These are phyloP conservation scores for Catamblyrhynchus diadema DNA, from an alignment of 2,797 vertebrate species.

Conservation along the genomic window DNA sequence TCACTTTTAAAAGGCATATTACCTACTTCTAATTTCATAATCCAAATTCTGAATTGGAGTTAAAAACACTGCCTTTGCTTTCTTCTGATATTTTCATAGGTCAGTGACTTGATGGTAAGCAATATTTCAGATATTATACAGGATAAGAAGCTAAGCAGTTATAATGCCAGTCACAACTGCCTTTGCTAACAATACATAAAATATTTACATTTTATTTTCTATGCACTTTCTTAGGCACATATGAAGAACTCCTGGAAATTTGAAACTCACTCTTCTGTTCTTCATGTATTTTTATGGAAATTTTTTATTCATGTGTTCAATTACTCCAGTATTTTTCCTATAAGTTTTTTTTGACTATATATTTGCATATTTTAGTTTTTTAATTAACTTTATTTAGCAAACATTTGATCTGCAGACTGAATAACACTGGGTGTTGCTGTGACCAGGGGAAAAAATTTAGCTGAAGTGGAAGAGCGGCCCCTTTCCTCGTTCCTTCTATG, in stretches of 20 bases:
- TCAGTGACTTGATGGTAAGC: not conserved
- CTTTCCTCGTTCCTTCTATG: rapidly evolving
- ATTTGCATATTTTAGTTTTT: not conserved
- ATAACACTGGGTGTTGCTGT: not conserved
- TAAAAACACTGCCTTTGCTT: not conserved
- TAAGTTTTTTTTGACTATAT: not conserved
- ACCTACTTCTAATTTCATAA: not conserved
- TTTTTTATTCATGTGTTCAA: not conserved
- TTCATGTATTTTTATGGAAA: not conserved
- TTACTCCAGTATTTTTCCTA: not conserved
- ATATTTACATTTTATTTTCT: not conserved
- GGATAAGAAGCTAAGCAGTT: not conserved
- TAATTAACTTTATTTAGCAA: not conserved
- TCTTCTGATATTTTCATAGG: not conserved
- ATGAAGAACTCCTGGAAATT: not conserved
- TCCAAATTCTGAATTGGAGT: not conserved
- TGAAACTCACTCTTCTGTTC: not conserved
- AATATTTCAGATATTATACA: not conserved
- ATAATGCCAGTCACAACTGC: not conserved
- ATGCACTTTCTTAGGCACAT: not conserved
- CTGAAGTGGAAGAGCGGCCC: not conserved
- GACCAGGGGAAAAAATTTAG: not conserved
- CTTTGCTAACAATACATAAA: not conserved
- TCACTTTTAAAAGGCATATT: not conserved
- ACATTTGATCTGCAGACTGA: not conserved